Percentiles rank a stretch among this genome's conserved stretches.
These are phyloP conservation scores for Drosophila melanosoma DNA, from an alignment of 2,888 invertebrate genomes.

Conservation along the genomic window DNA sequence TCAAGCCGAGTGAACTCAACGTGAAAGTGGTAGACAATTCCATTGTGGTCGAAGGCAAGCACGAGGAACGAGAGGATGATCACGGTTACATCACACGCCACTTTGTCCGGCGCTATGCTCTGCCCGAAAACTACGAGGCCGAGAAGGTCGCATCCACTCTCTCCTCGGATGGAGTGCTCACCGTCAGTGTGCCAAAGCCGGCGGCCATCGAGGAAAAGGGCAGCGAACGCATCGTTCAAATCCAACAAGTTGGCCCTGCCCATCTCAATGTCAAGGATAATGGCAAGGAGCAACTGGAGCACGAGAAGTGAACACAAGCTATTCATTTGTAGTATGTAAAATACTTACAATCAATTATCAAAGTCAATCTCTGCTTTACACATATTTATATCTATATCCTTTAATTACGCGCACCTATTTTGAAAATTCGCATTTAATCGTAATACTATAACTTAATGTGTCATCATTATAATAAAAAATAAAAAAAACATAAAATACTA, in stretches of 20 bases:
- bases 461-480: conserved; percentile 8
- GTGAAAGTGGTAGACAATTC: conserved; percentile 89
- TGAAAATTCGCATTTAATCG: background rate
- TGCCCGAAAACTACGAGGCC: conserved; percentile 90
- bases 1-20: conserved; percentile 89
- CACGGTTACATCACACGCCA: conserved; percentile 92
- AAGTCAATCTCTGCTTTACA: conserved; percentile 59
- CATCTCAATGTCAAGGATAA: conserved; percentile 81
- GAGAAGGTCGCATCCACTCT: conserved; percentile 90
- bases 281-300: conserved; percentile 48
- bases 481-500: background rate
- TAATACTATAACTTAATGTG: conserved; percentile 1
- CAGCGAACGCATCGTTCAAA: conserved; percentile 87
- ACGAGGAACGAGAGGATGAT: conserved; percentile 89
- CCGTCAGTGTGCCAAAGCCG: conserved; percentile 89
- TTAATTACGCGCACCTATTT: background rate
- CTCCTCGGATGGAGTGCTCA: conserved; percentile 93
- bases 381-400: conserved; percentile 3
- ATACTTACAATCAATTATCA: conserved; percentile 36
- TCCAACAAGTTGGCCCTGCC: conserved; percentile 88
- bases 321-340: conserved; percentile 25
- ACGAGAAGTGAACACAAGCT: conserved; percentile 45
- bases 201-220: conserved; percentile 75
- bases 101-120: conserved; percentile 89
- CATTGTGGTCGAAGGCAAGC: conserved; percentile 89